Evolutionary conservation across 2,797 vertebrate genomes (phyloP).

Genomic region (Synaphobranchus kaupii): DNA sequence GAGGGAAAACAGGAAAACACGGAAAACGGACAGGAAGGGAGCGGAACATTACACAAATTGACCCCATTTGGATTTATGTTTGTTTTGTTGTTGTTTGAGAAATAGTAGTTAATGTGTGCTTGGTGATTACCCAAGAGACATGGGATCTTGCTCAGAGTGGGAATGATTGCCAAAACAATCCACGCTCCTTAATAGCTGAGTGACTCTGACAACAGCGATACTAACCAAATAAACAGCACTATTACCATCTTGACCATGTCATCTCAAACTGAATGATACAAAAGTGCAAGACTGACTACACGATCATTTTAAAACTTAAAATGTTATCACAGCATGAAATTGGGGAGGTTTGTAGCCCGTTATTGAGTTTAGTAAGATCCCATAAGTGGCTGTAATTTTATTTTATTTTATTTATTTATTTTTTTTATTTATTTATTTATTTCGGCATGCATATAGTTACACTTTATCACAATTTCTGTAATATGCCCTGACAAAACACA

Average conservation of each 20-base stretch:
- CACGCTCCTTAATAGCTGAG: neutral
- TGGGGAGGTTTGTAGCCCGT: neutral
- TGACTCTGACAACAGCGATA: neutral
- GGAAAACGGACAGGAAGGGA: too few species aligned
- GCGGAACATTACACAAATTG: too few species aligned
- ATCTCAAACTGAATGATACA: neutral
- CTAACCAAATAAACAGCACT: neutral
- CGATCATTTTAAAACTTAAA: neutral
- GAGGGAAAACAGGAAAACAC: too few species aligned
- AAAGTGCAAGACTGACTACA: neutral
- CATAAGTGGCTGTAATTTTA: neutral
- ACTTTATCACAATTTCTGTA: too few species aligned
- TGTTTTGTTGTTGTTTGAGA: conserved; percentile 1
- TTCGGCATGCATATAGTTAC: too few species aligned
- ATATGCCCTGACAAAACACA: too few species aligned
- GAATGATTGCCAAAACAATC: neutral
- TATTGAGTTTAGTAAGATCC: neutral
- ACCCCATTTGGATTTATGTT: neutral
- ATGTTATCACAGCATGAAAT: neutral
- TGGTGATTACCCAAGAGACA: neutral
- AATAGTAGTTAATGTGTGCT: neutral
- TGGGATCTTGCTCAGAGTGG: neutral
- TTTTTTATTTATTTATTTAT: too few species aligned
- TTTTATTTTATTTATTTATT: too few species aligned
- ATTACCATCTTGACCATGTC: neutral